Percentiles rank a stretch among this genome's conserved stretches.
Conservation (phyloP, 2,797 vertebrate genomes). For the Urophycis tenuis region DNA sequence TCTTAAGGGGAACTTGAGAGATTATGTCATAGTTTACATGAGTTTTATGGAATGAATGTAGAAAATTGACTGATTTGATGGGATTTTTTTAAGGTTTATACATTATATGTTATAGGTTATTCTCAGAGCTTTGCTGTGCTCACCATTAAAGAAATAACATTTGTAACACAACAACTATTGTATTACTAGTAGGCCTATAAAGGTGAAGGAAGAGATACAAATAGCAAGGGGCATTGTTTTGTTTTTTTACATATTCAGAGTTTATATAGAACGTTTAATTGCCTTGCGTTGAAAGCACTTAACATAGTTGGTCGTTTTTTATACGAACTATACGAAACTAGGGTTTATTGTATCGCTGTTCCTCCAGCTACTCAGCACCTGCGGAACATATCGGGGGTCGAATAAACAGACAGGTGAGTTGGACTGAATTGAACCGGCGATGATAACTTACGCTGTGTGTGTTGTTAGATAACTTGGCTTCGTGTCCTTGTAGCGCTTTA, state of each 20-base stretch:
- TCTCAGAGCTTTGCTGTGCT: background rate
- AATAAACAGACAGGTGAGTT: background rate
- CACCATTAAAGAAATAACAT: background rate
- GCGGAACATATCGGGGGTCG: conserved; percentile 23
- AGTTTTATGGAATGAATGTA: conserved; percentile 11
- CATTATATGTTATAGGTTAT: too few species aligned
- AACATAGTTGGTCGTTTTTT: too few species aligned
- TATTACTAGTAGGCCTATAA: background rate
- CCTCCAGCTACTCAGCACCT: conserved; percentile 52
- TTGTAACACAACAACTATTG: background rate
- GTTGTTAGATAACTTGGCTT: conserved; percentile 72
- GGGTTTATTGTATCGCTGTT: background rate
- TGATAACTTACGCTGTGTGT: conserved; percentile 80
- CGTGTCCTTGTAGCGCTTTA: conserved; percentile 58
- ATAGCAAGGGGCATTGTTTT: background rate
- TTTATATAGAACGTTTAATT: background rate
- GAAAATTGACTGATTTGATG: background rate
- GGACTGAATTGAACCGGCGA: conserved; percentile 42
- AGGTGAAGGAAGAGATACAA: background rate
- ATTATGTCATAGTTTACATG: conserved; percentile 15
- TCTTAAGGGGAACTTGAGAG: conserved; percentile 23
- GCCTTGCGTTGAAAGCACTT: too few species aligned
- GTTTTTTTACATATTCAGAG: background rate
- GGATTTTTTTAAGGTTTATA: background rate
- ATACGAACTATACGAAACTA: background rate